phyloP scores from a whole-genome alignment of 1,140 invertebrate genomes.

The Drosophila burlai region DNA sequence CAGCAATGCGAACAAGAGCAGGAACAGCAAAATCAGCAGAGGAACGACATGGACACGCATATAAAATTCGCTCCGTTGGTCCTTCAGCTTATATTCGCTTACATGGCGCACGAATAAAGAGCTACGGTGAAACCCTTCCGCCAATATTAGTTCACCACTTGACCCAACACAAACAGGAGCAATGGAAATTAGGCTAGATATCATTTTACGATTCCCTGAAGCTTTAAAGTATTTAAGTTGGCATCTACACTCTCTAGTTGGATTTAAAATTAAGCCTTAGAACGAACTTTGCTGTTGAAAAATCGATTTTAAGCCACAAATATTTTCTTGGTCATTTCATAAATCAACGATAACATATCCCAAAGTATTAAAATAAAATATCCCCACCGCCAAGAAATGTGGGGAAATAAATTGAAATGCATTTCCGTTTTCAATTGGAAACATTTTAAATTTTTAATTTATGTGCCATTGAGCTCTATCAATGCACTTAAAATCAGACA shows the following conservation, averaged over 20 bases:
- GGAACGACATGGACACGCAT: slow-evolving; percentile 58
- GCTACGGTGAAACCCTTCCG: slow-evolving; percentile 25
- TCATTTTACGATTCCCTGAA: not conserved
- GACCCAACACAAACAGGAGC: not conserved
- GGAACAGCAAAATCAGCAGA: slow-evolving; percentile 46
- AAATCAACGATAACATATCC: not conserved
- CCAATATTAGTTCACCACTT: slow-evolving; percentile 2
- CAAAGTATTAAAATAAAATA: too few relatives aligned
- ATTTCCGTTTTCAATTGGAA: not conserved
- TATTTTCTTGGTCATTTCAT: not conserved
- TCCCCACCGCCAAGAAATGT: not conserved
- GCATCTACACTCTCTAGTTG: not conserved
- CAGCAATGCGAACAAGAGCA: slow-evolving; percentile 36
- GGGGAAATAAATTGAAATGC: not conserved
- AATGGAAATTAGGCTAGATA: not conserved
- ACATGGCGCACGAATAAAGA: slow-evolving; percentile 6
- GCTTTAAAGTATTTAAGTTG: not conserved
- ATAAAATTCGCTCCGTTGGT: slow-evolving; percentile 40
- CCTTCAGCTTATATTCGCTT: slow-evolving; percentile 45
- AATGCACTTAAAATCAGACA: too few relatives aligned
- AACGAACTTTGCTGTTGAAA: not conserved
- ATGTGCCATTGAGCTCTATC: not conserved
- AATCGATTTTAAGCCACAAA: not conserved
- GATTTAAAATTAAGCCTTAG: not conserved
- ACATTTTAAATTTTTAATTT: not conserved